Evolutionary conservation across 1,140 invertebrate genomes (phyloP), one percentile per base, ranked within the genome.

Genomic region (Pentalonia nigronervosa): DNA sequence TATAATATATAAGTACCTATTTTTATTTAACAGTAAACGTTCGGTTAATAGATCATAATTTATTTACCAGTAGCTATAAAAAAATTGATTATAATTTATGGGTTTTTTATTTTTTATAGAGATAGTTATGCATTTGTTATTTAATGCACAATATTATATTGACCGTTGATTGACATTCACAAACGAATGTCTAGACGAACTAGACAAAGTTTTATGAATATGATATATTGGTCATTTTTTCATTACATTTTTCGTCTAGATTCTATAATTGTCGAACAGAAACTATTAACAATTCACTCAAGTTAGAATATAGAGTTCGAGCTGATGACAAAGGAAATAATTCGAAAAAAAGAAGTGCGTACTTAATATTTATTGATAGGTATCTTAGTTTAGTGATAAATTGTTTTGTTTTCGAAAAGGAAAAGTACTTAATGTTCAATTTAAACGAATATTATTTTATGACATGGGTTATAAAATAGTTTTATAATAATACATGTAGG

Each of bases 81-180:
- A n/a, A 76, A n/a, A 76, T 76, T 76, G 60, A 76, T 76, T 76
- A n/a, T 76, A n/a, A 76, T 76, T 76, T n/a, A 76, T 76, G 60
- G 14, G 60, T 76, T 76, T 76, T 67, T 76, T 76, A n/a, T 76
- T 76, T 76, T 76, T 76, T 76, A 4, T 76, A 30, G 30, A 67
- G 60, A n/a, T 14, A n/a, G 30, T 4, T 67, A 67, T 67, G 30
- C 60, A 67, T 67, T 67, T 67, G 25, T 23, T 23, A 60, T 60
- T 60, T 60, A 25, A 60, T 60, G 23, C 8, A 30, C 25, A 25
- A 56, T 60, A 60, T 60, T 30, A 60, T 60, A 60, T 25, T 60
- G 9, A 67, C 30, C 7, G 11, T 67, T n/a, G 30, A 76, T 76
- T 76, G 11, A 30, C 14, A 11, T n/a, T 67, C 11, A n/a, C 30